Evolutionary conservation across 2,888 invertebrate species (phyloP).

Genomic region (Spicauda simplicius): DNA sequence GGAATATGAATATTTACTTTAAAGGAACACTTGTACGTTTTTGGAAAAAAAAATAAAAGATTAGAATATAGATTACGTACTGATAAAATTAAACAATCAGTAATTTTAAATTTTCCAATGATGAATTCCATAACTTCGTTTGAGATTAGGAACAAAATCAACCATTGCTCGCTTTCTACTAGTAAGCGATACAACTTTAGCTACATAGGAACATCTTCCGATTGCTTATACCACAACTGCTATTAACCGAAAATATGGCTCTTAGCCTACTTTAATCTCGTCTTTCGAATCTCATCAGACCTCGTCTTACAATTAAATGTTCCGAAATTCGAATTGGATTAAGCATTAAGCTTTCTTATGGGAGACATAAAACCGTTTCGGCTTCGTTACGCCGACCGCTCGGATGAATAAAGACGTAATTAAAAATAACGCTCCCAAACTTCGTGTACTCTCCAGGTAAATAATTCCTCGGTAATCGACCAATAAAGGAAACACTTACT

Average conservation of each 20-base stretch:
- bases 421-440: constrained; percentile 58
- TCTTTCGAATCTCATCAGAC: constrained; percentile 53
- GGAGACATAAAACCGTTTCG: constrained; percentile 60
- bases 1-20: too few species aligned
- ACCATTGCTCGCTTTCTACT: constrained; percentile 28
- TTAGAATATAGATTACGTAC: too few species aligned
- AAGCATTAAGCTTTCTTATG: constrained; percentile 66
- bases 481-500: constrained; percentile 55
- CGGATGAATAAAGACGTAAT: constrained; percentile 63
- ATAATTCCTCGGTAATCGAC: constrained; percentile 43
- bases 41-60: too few species aligned
- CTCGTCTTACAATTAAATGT: constrained; percentile 56
- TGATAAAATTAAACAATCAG: too few species aligned
- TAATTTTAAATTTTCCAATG: too few species aligned
- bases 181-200: constrained; percentile 10
- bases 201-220: constrained; percentile 49
- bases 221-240: constrained; percentile 53
- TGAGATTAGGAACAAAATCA: background rate
- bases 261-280: constrained; percentile 57
- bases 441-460: constrained; percentile 33
- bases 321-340: constrained; percentile 65
- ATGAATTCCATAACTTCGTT: background rate
- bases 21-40: too few species aligned
- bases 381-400: constrained; percentile 57
- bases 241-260: constrained; percentile 64